Conservation (phyloP, 2,888 invertebrate species). For the Desoria tigrina region DNA sequence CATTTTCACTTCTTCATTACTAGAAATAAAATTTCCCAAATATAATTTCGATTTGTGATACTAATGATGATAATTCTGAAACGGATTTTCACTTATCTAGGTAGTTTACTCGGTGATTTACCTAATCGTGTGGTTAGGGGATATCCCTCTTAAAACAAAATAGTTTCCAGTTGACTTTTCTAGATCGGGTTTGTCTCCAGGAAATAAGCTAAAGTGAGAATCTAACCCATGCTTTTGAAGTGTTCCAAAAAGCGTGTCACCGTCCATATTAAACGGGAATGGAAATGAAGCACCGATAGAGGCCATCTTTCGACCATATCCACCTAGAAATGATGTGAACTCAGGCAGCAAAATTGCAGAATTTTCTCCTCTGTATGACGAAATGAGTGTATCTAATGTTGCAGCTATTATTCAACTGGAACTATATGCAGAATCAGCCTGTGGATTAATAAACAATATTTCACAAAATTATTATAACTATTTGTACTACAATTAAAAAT, state of each 20-base stretch:
- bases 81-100: too few species aligned
- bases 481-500: too few species aligned
- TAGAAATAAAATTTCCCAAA: too few species aligned
- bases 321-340: conserved; percentile 55
- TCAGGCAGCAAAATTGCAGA: conserved; percentile 53
- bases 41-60: too few species aligned
- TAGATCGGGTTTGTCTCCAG: conserved; percentile 61
- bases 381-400: conserved; percentile 74
- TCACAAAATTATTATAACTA: neutral
- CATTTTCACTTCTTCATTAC: conserved; percentile 10
- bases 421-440: conserved; percentile 71
- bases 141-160: conserved; percentile 72
- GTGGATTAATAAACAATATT: too few species aligned
- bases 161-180: conserved; percentile 62
- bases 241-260: conserved; percentile 69
- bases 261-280: conserved; percentile 65
- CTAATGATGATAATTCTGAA: too few species aligned
- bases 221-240: conserved; percentile 68
- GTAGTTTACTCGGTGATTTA: neutral
- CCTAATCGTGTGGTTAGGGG: conserved; percentile 55
- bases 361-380: conserved; percentile 26
- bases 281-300: conserved; percentile 57
- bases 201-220: conserved; percentile 68
- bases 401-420: conserved; percentile 80
- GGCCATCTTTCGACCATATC: conserved; percentile 56